These are phyloP conservation scores for Scomberomorus guttatus DNA, from an alignment of 2,797 vertebrate genomes.

Conservation along the genomic window DNA sequence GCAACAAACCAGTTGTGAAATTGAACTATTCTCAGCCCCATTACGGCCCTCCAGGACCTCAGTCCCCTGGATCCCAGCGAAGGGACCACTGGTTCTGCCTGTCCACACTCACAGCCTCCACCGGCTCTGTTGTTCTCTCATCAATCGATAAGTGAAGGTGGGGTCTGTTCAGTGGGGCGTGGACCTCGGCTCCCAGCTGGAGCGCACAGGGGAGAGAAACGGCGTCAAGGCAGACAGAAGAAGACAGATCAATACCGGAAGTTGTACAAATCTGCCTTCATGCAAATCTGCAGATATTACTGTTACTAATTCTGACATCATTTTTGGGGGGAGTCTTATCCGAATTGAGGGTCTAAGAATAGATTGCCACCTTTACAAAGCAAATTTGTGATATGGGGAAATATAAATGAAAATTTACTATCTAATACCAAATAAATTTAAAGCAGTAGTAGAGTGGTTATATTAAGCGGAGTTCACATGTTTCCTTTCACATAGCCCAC, in stretches of 20 bases:
- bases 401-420: no score
- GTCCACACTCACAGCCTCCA: slow-evolving; percentile 33
- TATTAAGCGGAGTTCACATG: no score
- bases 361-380: no score
- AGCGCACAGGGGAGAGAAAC: slow-evolving; percentile 56
- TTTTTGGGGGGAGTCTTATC: no score
- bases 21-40: slow-evolving; percentile 14
- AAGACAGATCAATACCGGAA: neutral
- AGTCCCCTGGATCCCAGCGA: neutral
- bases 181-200: slow-evolving; percentile 81
- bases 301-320: no score
- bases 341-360: no score
- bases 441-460: no score
- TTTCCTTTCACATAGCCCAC: no score
- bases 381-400: no score
- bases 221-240: slow-evolving; percentile 23
- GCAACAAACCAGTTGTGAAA: slow-evolving; percentile 40
- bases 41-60: slow-evolving; percentile 19
- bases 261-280: neutral
- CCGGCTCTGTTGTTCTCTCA: slow-evolving; percentile 57
- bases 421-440: no score
- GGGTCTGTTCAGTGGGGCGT: slow-evolving; percentile 77
- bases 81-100: neutral
- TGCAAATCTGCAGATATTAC: slow-evolving; percentile 33
- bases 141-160: slow-evolving; percentile 77